phyloP scores from a whole-genome alignment of 2,888 invertebrate genomes.

The Subacronicta megacephala region DNA sequence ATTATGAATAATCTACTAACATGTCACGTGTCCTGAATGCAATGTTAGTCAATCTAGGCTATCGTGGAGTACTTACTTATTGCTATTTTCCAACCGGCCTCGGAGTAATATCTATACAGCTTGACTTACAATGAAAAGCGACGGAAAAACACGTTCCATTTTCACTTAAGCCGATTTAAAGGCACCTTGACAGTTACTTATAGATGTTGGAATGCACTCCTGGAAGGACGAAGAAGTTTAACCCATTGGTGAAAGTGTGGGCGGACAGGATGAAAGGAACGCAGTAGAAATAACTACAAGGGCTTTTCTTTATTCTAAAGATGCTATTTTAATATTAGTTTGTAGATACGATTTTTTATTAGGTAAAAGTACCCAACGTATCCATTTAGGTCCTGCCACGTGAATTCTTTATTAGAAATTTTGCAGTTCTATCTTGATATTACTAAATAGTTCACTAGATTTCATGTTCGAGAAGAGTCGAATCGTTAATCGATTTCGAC shows the following conservation, averaged over 20 bases:
- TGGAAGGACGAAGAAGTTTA: constrained; percentile 28
- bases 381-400: too few relatives aligned
- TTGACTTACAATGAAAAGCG: constrained; percentile 30
- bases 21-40: constrained; percentile 50
- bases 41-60: constrained; percentile 50
- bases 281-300: constrained; percentile 16
- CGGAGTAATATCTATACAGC: constrained; percentile 41
- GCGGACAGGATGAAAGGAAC: background rate
- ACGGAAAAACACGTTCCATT: constrained; percentile 31
- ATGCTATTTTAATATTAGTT: background rate
- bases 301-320: background rate
- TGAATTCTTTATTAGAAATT: too few relatives aligned
- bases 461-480: too few relatives aligned
- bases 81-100: constrained; percentile 61
- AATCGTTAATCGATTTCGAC: too few relatives aligned
- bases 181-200: constrained; percentile 41
- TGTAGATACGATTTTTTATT: too few relatives aligned
- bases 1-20: constrained; percentile 47
- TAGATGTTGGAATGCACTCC: constrained; percentile 20
- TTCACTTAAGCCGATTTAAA: constrained; percentile 24
- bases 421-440: too few relatives aligned
- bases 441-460: too few relatives aligned
- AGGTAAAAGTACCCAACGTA: too few relatives aligned
- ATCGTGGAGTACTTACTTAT: constrained; percentile 43
- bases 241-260: constrained; percentile 15